phyloP scores from a whole-genome alignment of 92 coral and sea anemone species.

The Zoanthus solanderi region DNA sequence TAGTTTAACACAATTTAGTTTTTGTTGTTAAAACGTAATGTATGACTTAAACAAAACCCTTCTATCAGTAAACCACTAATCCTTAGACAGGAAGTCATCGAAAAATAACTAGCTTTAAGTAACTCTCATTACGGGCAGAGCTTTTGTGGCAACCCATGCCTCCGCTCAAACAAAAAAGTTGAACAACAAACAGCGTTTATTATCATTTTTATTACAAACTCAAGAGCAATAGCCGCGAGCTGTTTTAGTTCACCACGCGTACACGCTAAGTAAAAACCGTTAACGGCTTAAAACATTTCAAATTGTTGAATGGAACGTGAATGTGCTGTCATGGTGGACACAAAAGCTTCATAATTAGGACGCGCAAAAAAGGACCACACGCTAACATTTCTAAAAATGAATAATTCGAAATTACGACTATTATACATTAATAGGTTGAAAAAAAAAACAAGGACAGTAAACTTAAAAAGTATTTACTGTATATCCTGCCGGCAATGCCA shows the following conservation, averaged over 20 bases:
- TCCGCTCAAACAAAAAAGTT: neutral
- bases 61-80: neutral
- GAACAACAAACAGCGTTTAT: neutral
- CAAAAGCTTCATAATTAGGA: conserved; percentile 5
- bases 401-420: neutral
- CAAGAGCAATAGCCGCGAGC: neutral
- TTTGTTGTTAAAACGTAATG: neutral
- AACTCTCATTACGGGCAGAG: neutral
- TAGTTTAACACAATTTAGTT: too few relatives aligned
- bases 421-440: neutral
- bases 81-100: neutral
- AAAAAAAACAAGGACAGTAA: neutral
- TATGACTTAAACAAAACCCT: neutral
- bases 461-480: neutral
- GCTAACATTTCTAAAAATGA: conserved; percentile 10
- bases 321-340: neutral
- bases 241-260: conserved; percentile 14
- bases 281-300: neutral
- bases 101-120: neutral
- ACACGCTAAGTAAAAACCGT: neutral
- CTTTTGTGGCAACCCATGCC: neutral
- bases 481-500: neutral
- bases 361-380: conserved; percentile 20
- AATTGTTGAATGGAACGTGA: neutral
- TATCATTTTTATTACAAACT: conserved; percentile 7